Conservation (phyloP, 2,888 invertebrate genomes). For the Celastrina argiolus region DNA sequence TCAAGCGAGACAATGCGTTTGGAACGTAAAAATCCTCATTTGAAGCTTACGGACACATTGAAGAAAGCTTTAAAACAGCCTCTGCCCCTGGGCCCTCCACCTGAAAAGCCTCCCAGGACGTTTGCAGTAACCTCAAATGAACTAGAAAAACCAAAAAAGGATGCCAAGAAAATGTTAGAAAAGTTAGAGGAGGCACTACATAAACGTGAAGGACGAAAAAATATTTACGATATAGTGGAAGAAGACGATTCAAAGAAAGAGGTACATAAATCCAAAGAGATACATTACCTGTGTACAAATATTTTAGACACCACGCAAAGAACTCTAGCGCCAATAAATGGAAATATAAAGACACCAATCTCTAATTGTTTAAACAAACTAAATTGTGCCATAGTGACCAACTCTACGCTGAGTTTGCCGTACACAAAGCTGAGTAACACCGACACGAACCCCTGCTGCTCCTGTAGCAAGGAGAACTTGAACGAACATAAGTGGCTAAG, state of each 20-base stretch:
- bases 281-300: constrained; percentile 72
- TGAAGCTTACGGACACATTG: constrained; percentile 77
- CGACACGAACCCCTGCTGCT: constrained; percentile 44
- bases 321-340: constrained; percentile 46
- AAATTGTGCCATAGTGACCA: constrained; percentile 58
- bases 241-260: constrained; percentile 43
- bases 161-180: constrained; percentile 81
- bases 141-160: constrained; percentile 52
- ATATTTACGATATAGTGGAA: constrained; percentile 46
- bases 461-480: constrained; percentile 47
- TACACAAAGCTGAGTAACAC: constrained; percentile 55
- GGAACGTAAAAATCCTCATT: constrained; percentile 65
- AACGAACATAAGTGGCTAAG: constrained; percentile 31
- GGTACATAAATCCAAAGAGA: constrained; percentile 54
- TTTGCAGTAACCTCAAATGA: constrained; percentile 58
- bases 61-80: constrained; percentile 82
- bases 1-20: constrained; percentile 66
- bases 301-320: constrained; percentile 63
- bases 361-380: constrained; percentile 64
- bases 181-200: constrained; percentile 80
- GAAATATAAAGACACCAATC: constrained; percentile 48
- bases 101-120: constrained; percentile 85
- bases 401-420: constrained; percentile 61
- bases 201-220: constrained; percentile 54
- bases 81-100: constrained; percentile 83